These are phyloP conservation scores for Rallus limicola DNA, from an alignment of 2,113 vertebrate genomes.

Conservation along the genomic window DNA sequence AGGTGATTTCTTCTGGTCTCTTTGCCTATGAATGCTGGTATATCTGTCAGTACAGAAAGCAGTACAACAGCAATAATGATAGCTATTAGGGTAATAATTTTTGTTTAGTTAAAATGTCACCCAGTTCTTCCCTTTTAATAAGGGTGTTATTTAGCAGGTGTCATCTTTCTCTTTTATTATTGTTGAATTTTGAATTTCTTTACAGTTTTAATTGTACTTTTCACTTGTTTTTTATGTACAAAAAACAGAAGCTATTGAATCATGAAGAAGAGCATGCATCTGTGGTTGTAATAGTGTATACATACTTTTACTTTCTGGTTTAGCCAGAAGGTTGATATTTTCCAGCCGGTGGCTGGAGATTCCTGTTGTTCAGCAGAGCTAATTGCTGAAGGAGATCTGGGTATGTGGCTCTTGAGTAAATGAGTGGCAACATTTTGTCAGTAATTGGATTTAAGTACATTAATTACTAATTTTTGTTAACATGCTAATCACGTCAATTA, in stretches of 20 bases:
- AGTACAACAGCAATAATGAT: background rate
- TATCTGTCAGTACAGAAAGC: background rate
- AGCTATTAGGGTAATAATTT: background rate
- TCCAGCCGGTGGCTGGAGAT: conserved; percentile 1
- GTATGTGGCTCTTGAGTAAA: background rate
- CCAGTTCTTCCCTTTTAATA: background rate
- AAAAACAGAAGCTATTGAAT: background rate
- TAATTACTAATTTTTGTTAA: conserved; percentile 25
- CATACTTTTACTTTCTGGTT: background rate
- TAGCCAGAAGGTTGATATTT: conserved; percentile 7
- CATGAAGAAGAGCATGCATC: background rate
- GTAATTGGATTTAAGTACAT: conserved; percentile 2
- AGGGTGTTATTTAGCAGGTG: background rate
- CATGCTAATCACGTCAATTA: background rate
- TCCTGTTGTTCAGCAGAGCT: background rate
- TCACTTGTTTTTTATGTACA: background rate
- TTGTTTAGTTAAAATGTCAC: background rate
- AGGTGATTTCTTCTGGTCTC: background rate
- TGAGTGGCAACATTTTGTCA: background rate
- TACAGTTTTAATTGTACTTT: background rate
- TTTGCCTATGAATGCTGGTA: background rate
- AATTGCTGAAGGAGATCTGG: background rate
- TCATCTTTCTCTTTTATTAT: background rate
- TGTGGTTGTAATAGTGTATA: background rate
- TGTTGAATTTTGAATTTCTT: background rate